Evolutionary conservation across 2,888 invertebrate genomes (phyloP), one percentile per base, ranked within the genome.

Genomic region (Falcaria lacertinaria): DNA sequence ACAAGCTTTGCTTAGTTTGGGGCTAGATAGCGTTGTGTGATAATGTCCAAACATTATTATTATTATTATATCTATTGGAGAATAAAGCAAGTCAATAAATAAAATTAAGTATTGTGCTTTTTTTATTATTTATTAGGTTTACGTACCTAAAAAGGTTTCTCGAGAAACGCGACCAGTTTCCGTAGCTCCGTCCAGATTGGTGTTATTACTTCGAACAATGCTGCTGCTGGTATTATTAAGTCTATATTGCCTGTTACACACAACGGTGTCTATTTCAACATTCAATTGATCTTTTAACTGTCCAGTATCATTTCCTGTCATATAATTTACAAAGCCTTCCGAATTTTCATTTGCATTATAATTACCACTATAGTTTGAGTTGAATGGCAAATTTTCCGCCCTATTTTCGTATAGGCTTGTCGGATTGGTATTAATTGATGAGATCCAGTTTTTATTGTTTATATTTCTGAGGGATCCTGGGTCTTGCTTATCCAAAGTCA

Each of bases 181-280:
- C 46, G 61, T 64, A 41, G 44, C 44, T 64, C 57, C 38, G 48
- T n/a, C n/a, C n/a, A n/a, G n/a, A n/a, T n/a, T n/a, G n/a, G n/a
- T 55, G 37, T 58, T 63, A 55, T 60, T 67, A 48, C 52, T 64
- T 19, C 11, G 28, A 28, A 50, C 48, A 45, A 61, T 61, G 47
- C 64, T 64, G 45, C 61, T 55, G 54, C 69, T 70, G 43, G 71
- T 75, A 45, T 68, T 65, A 42, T 79, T 80, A 51, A 87, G 69
- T 55, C 74, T 69, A 54, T 83, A 88, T 49, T 82, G 85, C 48
- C 58, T 73, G 56, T 88, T 87, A 60, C 78, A 88, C 53, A 87
- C 78, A 46, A 54, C 55, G 34, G 70, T 56, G 43, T 71, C 74
- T 33, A 57, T 50, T 48, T 62, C 71, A 42, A 62, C 47, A 44